phyloP scores from a whole-genome alignment of 1,140 invertebrate genomes.

The Neodiprion virginianus region DNA sequence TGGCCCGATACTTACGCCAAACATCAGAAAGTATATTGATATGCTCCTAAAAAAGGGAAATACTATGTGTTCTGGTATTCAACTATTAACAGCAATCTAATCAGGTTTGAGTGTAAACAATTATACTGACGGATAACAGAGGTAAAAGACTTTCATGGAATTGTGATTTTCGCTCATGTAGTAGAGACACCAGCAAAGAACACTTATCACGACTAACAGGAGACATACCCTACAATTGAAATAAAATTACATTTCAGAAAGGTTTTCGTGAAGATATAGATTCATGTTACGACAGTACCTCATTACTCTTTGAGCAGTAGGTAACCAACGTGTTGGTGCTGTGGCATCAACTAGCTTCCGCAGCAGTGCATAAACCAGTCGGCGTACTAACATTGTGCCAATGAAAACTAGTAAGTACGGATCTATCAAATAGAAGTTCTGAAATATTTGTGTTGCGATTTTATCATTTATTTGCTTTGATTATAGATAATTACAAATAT shows the following conservation, averaged over 20 bases:
- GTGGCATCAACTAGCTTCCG: constrained; percentile 52
- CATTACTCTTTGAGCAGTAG: constrained; percentile 48
- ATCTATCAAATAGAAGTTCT: constrained; percentile 97
- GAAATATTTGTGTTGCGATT: constrained; percentile 56
- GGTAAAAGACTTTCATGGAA: constrained; percentile 77
- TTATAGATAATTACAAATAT: constrained; percentile 16
- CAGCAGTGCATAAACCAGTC: constrained; percentile 77
- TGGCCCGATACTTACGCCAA: constrained; percentile 75
- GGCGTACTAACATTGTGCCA: constrained; percentile 76
- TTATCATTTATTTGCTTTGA: constrained; percentile 15
- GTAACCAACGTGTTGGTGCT: constrained; percentile 45
- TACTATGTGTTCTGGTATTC: background rate
- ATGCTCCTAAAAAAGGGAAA: constrained; percentile 65
- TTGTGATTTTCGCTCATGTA: constrained; percentile 75
- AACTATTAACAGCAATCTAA: too few relatives aligned
- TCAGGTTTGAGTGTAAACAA: constrained; percentile 10
- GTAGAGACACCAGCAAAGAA: constrained; percentile 74
- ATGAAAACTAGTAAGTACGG: constrained; percentile 85
- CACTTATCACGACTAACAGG: constrained; percentile 60
- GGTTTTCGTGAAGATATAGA: background rate
- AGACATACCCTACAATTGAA: constrained; percentile 62
- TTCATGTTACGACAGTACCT: constrained; percentile 38
- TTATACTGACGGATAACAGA: constrained; percentile 89
- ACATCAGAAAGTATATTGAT: constrained; percentile 85
- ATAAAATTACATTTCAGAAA: background rate